Base-by-base conservation (phyloP, 2,113 vertebrate genomes). In the Tringa solitaria region DNA sequence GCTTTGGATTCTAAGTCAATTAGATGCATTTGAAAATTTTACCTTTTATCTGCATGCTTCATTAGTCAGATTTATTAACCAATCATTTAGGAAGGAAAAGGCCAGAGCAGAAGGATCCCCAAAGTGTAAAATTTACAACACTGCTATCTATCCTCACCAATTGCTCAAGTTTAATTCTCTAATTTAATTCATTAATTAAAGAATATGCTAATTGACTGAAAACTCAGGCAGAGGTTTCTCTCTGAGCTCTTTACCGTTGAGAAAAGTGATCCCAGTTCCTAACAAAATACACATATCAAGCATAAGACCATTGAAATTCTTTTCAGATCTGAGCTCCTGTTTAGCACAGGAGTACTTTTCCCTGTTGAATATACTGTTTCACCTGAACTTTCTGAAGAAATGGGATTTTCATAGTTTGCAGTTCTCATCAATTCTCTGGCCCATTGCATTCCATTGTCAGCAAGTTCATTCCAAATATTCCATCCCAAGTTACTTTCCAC, bases 181-280 rank as follows among this genome's bases (percentile, higher is more conserved):
- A 95, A 95, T 96, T 97, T 96, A 96, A 96, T 96, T 96, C 86
- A 94, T 96, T 96, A 96, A 96, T 96, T 96, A 97, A 96, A 93
- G 92, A 96, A 96, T 96, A 96, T 96, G 92, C 77, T 97, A 96
- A 96, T 95, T 87, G 91, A 81, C 77, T 92, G 91, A 95, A 93
- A 96, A 91, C 51, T 30, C 80, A 79, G 74, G 70, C 87, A 91
- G 89, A 93, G 84, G 33, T 74, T 95, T 95, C 70, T 92, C 87
- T 95, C 89, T 85, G 77, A 96, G 94, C 53, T 89, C 84, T 82
- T 95, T 82, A 46, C 74, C 8, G 0, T 69, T 87, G 89, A 96
- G 96, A 87, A 92, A 95, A 97, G 86, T 0, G 18, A 90, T 86
- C 53, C 54, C 54, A 79, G 46, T 59, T 93, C 69, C 75, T 65